Base-by-base conservation (phyloP, 2,113 vertebrate genomes). In the Saccopteryx leptura region DNA sequence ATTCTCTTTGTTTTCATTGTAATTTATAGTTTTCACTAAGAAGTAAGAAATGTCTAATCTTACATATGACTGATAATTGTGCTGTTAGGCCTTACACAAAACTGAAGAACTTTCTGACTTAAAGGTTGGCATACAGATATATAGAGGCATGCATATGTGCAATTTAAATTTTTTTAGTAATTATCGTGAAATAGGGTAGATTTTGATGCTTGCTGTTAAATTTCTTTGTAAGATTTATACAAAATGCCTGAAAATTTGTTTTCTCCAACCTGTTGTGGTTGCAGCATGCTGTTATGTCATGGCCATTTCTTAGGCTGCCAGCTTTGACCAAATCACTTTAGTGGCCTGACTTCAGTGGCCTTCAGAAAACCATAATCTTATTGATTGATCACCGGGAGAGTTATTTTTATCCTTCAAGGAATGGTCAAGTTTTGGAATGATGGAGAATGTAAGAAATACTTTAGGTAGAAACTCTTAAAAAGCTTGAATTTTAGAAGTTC, bases 401-500 rank as follows among this genome's bases (percentile, higher is more conserved):
- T 80, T 91, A n/a, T 24, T 82, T 89, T 74, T 90, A 48, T 84
- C 21, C 46, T 46, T 86, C 19, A 71, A 84, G 24, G 8, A 58
- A 54, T 66, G 69, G 81, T 48, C 19, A 82, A 21, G 33, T 69
- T 10, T 80, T 91, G 31, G 69, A 91, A 72, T 93, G 75, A 87
- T 48, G 86, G 15, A 87, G 24, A 91, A 89, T 69, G 52, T 1
- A 90, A 66, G 7, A 50, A 89, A 52, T 93, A 78, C 39, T 74
- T 92, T 61, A 50, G 58, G 19, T 95, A 48, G 78, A 88, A 84
- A 85, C 83, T 83, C 14, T 54, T 54, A 61, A 71, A 83, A 91
- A 78, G 19, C 31, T 82, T 54, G 60, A 74, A 65, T 91, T 95
- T 97, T 74, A 50, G 63, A 95, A 92, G 48, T 72, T 24, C 39